These are phyloP conservation scores for Lepilemur ruficaudatus DNA, from an alignment of 2,797 vertebrate genomes.

Conservation along the genomic window DNA sequence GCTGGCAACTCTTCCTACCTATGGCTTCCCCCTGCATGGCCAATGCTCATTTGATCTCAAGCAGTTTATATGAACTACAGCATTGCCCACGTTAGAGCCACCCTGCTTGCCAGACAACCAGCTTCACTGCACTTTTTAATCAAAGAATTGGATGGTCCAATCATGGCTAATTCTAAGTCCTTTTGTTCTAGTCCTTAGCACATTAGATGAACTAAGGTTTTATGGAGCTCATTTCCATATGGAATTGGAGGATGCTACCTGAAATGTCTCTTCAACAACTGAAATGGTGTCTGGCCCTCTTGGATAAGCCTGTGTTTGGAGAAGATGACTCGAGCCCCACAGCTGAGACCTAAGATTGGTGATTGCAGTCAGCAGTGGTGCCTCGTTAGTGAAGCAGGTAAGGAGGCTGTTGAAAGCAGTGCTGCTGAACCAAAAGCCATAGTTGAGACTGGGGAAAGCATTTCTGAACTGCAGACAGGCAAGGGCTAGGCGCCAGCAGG, in stretches of 20 bases:
- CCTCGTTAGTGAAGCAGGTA: background rate
- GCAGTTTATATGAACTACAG: background rate
- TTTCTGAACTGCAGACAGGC: slow-evolving; percentile 8
- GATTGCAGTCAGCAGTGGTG: background rate
- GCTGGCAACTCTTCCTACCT: background rate
- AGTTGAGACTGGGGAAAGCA: background rate
- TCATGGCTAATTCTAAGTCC: slow-evolving; percentile 12
- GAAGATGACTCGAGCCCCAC: background rate
- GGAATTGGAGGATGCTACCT: background rate
- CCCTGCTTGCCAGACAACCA: background rate
- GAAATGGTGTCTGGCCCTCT: background rate
- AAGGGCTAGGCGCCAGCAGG: background rate
- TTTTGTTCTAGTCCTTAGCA: slow-evolving; percentile 2
- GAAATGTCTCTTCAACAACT: background rate
- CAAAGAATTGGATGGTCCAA: background rate
- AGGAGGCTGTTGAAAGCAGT: background rate
- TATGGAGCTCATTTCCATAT: background rate
- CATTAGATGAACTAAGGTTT: background rate
- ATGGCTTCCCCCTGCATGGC: background rate
- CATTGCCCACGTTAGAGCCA: background rate
- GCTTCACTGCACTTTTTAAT: slow-evolving; percentile 29
- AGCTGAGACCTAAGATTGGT: background rate
- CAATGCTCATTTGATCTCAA: background rate
- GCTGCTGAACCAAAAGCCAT: background rate
- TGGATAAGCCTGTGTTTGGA: background rate